Percentiles rank a stretch among this genome's conserved stretches.
phyloP scores from a whole-genome alignment of 2,113 vertebrate genomes.

The Notiomystis cincta region DNA sequence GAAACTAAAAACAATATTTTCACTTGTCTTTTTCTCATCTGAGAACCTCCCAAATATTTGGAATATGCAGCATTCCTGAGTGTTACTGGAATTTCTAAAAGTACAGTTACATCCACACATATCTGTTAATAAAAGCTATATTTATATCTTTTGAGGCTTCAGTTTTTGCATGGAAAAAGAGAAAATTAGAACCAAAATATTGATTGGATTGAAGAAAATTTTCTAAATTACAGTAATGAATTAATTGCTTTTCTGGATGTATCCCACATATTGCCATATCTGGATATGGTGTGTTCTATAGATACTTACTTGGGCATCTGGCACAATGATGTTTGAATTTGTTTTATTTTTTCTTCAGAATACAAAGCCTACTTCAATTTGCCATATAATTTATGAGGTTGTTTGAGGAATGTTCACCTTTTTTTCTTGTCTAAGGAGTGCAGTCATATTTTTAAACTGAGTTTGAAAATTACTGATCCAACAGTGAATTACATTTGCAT shows the following conservation, averaged over 20 bases:
- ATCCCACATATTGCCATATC: not conserved
- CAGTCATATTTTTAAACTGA: not conserved
- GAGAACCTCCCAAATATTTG: not conserved
- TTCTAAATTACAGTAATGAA: not conserved
- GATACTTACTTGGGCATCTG: not conserved
- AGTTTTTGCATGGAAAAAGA: not conserved
- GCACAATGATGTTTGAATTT: not conserved
- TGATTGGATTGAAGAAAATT: not conserved
- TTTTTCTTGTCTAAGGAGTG: not conserved
- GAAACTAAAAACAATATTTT: not conserved
- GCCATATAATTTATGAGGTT: not conserved
- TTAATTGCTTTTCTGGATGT: not conserved
- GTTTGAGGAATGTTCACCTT: not conserved
- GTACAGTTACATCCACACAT: not conserved
- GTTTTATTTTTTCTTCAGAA: not conserved
- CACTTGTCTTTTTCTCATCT: not conserved
- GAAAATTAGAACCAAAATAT: not conserved
- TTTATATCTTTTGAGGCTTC: not conserved
- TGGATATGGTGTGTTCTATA: not conserved
- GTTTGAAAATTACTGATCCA: slow-evolving; percentile 18
- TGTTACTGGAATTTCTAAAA: not conserved
- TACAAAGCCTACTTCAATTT: not conserved
- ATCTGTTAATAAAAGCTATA: not conserved
- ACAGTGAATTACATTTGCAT: not conserved
- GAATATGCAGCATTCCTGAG: not conserved